phyloP scores from a whole-genome alignment of 2,797 vertebrate genomes.

The Basileuterus tristriatus region DNA sequence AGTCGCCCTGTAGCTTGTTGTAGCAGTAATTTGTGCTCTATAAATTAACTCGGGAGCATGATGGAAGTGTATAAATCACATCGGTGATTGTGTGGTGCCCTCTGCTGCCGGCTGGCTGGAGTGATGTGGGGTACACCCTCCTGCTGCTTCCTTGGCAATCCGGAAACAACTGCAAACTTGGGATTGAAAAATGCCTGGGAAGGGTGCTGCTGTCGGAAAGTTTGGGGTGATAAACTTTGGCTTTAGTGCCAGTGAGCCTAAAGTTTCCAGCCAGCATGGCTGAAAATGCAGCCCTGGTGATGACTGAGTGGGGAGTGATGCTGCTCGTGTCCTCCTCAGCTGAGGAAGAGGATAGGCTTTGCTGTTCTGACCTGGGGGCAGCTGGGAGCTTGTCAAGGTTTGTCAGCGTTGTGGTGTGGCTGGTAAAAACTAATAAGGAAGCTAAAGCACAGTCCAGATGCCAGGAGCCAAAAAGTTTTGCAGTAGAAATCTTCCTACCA shows the following conservation, averaged over 20 bases:
- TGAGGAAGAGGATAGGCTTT: neutral
- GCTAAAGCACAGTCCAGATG: no score
- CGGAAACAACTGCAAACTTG: neutral
- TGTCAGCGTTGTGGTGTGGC: neutral
- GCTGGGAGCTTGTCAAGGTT: neutral
- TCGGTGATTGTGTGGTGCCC: constrained; percentile 70
- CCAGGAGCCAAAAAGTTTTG: no score
- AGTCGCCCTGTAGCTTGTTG: constrained; percentile 45
- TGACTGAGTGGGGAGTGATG: neutral
- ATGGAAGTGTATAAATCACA: constrained; percentile 64
- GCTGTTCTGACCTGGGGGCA: neutral
- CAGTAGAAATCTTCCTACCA: no score
- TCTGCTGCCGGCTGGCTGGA: constrained; percentile 67
- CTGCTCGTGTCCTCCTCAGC: neutral
- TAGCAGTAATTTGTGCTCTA: constrained; percentile 57
- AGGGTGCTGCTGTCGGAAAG: neutral
- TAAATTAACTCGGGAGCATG: constrained; percentile 26
- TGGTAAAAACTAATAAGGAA: neutral
- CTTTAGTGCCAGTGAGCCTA: neutral
- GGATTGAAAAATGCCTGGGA: neutral
- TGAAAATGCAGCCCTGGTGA: neutral
- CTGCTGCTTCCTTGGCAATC: neutral
- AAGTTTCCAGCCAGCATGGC: neutral
- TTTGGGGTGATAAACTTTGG: neutral
- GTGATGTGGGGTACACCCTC: constrained; percentile 8